Base-by-base conservation (phyloP, 2,888 invertebrate genomes). In the Acheta domesticus region DNA sequence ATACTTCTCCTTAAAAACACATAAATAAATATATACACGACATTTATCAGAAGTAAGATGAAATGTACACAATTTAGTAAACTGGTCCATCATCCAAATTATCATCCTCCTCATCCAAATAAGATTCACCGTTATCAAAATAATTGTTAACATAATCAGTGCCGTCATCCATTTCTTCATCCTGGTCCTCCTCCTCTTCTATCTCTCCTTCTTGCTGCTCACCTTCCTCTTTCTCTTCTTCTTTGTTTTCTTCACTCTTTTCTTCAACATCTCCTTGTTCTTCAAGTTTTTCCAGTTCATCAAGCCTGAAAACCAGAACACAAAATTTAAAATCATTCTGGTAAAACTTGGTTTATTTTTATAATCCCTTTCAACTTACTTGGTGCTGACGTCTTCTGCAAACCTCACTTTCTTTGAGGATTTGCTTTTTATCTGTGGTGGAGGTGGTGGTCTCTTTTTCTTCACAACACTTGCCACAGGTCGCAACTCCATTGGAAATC, bases 101-200 rank as follows among this genome's bases (percentile, higher is more conserved):
- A 84, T 96, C 95, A 84, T 95, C 95, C 83, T 96, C 95, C 81
- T 95, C 95, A 85, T 95, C 95, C 85, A 85, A 78, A 79, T 93
- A 95, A 49, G 91, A 92, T 87, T 96, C 96, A 1, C 95, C 96
- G 86, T 95, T 95, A 85, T 96, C 95, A 86, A 96, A 96, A 86
- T 95, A 95, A 85, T 93, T 95, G 84, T 94, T 94, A 0, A 93
- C 93, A 85, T 96, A 96, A 86, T 96, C 95, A 36, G 95, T 96
- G 23, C 95, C 96, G 84, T 95, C 95, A 85, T 96, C 96, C 90
- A 95, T 92, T 86, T 96, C 95, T 85, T 94, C 93, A 84, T 95
- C 95, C 12, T 89, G 86, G 83, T 93, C 93, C 77, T 82, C 82
- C 21, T 78, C 78, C 20, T 82, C 81, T n/a, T 79, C 89, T 81